Evolutionary conservation across 2,888 invertebrate genomes (phyloP).

Genomic region (Eristalis pertinax): DNA sequence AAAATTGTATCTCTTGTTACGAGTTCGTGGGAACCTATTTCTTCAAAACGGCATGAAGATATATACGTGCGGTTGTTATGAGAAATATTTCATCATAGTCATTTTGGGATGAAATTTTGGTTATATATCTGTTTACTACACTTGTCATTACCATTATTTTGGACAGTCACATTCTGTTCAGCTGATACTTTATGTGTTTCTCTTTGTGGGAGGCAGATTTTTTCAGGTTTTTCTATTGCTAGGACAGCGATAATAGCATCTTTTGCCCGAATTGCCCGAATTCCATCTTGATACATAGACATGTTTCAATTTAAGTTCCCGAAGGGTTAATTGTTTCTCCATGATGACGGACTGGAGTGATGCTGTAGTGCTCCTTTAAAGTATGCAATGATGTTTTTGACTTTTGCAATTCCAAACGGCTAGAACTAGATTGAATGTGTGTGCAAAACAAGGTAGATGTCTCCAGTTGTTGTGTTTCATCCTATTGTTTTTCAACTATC

Average conservation of each 20-base stretch:
- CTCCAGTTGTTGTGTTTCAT: constrained; percentile 36
- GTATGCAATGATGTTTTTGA: constrained; percentile 36
- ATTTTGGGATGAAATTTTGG: not conserved
- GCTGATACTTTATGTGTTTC: too few species aligned
- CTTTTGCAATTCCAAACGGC: constrained; percentile 3
- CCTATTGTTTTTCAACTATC: too few species aligned
- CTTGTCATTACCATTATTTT: constrained; percentile 18
- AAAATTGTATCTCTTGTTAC: not conserved
- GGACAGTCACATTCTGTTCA: constrained; percentile 35
- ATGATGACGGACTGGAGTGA: constrained; percentile 4
- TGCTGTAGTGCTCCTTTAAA: constrained; percentile 35
- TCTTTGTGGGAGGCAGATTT: not conserved
- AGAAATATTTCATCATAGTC: not conserved
- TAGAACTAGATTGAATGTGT: constrained; percentile 24
- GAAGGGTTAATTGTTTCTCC: constrained; percentile 41
- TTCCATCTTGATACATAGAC: too few species aligned
- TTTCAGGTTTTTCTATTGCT: constrained; percentile 17
- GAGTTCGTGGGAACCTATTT: not conserved
- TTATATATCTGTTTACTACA: not conserved
- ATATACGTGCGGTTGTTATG: not conserved
- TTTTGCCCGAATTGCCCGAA: constrained; percentile 9
- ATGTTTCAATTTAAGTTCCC: constrained; percentile 44
- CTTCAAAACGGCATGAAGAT: not conserved
- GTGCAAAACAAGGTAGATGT: constrained; percentile 40
- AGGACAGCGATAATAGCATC: constrained; percentile 40